These are phyloP conservation scores for Barnardius zonarius DNA, from an alignment of 2,113 vertebrate genomes.

Conservation along the genomic window DNA sequence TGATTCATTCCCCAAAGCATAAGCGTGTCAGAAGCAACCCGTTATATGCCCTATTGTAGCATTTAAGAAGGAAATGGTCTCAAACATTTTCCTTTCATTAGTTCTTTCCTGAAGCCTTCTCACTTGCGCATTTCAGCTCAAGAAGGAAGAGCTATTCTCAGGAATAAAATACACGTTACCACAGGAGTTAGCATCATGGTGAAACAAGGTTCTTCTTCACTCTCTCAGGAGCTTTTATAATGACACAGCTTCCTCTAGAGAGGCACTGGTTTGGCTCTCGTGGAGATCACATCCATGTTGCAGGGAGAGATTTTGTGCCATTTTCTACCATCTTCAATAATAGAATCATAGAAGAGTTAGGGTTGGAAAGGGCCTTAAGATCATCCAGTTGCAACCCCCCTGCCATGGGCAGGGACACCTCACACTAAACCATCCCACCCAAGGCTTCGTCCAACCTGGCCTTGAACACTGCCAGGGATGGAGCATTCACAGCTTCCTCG, in stretches of 20 bases:
- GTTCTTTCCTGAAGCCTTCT: slow-evolving; percentile 39
- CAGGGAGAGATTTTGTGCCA: not conserved
- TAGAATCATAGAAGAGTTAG: fast-evolving
- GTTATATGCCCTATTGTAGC: not conserved
- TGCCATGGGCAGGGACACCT: not conserved
- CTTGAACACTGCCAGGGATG: too few species aligned
- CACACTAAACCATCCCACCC: too few species aligned
- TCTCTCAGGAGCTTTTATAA: not conserved
- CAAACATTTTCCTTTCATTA: slow-evolving; percentile 36
- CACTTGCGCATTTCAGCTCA: not conserved
- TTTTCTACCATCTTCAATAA: not conserved
- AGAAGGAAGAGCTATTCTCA: not conserved
- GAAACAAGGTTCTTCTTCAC: not conserved
- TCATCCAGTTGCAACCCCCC: not conserved
- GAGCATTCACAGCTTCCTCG: too few species aligned
- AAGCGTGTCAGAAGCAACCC: not conserved
- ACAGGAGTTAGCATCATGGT: not conserved
- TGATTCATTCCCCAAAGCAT: not conserved
- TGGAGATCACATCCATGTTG: not conserved
- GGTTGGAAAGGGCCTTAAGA: not conserved
- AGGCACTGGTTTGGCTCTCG: not conserved
- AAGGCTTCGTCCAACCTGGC: too few species aligned
- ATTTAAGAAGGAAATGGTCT: slow-evolving; percentile 23
- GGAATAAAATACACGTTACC: not conserved
- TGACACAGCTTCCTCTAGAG: not conserved